Evolutionary conservation across 2,888 invertebrate species (phyloP).

Genomic region (Pogonocherus hispidulus): DNA sequence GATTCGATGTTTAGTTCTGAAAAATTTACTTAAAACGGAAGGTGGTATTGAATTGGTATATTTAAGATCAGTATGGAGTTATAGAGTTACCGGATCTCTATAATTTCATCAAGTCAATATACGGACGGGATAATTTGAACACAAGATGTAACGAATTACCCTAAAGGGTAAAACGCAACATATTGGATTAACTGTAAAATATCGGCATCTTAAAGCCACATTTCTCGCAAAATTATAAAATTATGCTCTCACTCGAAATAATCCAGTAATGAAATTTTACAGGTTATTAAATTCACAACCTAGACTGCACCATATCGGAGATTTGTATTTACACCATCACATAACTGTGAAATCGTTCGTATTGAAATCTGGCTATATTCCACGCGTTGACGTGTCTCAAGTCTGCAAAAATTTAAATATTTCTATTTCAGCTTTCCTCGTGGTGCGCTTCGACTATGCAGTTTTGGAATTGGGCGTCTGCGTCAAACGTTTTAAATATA

Average conservation of each 20-base stretch:
- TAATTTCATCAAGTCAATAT: too few species aligned
- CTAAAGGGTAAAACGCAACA: too few species aligned
- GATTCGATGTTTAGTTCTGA: too few species aligned
- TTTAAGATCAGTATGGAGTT: too few species aligned
- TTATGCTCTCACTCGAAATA: background rate
- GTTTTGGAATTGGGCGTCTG: background rate
- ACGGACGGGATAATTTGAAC: too few species aligned
- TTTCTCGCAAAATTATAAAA: background rate
- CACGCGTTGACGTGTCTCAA: background rate
- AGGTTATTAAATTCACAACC: background rate
- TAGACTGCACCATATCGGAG: background rate
- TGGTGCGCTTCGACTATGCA: background rate
- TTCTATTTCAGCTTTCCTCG: conserved; percentile 1
- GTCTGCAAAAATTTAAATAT: conserved; percentile 3
- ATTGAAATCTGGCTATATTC: conserved; percentile 6
- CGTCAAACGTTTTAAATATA: too few species aligned
- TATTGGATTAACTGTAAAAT: background rate
- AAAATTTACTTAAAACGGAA: too few species aligned
- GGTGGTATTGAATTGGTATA: too few species aligned
- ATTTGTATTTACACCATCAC: conserved; percentile 3
- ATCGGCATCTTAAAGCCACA: background rate
- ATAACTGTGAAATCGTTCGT: conserved; percentile 6
- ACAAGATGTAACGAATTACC: too few species aligned
- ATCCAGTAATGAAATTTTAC: conserved; percentile 4
- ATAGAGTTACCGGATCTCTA: too few species aligned